Evolutionary conservation across 2,888 invertebrate species (phyloP), one percentile per base, ranked within the genome.

Genomic region (Harpalus rubripes): DNA sequence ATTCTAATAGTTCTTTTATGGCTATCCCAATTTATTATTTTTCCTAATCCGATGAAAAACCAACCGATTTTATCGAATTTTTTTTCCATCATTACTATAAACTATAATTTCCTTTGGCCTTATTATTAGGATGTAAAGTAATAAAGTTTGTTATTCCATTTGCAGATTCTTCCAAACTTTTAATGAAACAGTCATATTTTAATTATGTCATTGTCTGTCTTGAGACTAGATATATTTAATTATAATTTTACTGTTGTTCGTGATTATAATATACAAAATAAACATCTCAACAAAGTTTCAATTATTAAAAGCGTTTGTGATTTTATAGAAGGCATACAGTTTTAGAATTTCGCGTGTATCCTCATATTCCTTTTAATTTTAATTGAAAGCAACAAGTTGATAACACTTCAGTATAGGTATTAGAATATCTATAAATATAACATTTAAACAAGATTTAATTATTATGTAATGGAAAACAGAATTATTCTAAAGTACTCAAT

Each of bases 351-450:
- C 61, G 0, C 18, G 18, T 8, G 18, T 61, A 22, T 61, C 7
- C 7, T 44, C 18, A 22, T 8, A 8, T 61, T 8, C 18, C 61
- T 18, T 61, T 61, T 18, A 61, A 61, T 61, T 61, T 61, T 61
- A 61, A 61, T 61, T 61, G 18, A 7, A 6, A 10, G 5, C 61
- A 22, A 22, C 22, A 61, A 61, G 8, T 61, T 61, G 22, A 61
- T 22, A 22, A n/a, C n/a, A 8, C 61, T 61, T 61, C 61, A 44
- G 44, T 44, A 44, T 61, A 22, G 22, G 22, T 61, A 18, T 61
- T 61, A 61, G 58, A 61, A 61, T 61, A 22, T 6, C 22, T 61
- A 61, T 61, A 61, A 61, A 61, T 58, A 58, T 22, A 61, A 58
- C 58, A 58, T 16, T 58, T 58, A 58, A 58, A 58, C 15, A 58